Evolutionary conservation across 2,113 vertebrate genomes (phyloP), one percentile per base, ranked within the genome.

Genomic region (Speoplatyrhinus poulsoni): DNA sequence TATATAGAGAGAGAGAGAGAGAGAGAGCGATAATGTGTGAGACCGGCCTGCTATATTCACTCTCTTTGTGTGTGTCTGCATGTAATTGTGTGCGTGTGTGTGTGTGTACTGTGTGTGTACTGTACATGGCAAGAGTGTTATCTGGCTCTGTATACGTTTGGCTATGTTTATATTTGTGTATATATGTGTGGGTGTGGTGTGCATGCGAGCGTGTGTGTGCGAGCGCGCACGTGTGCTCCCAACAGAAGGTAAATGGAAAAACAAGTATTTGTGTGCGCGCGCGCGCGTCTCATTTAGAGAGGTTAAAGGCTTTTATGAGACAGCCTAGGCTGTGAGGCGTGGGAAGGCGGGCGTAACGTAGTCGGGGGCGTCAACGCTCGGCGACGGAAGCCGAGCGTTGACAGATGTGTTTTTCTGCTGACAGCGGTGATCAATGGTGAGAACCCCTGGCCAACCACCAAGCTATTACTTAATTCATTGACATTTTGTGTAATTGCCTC

Each of bases 391-490:
- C 57, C 53, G 61, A 69, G 85, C 81, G 85, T 88, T 90, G 90
- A 91, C 87, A 86, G 83, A 89, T 87, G 86, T 59, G 72, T 85
- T 80, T 86, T 91, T 83, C 79, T 87, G 89, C 89, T 91, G 91
- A 91, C 90, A 90, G 84, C 60, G 62, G 77, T 88, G 87, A 88
- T 91, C 83, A 88, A 81, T 87, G 61, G 84, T 47, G 73, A 88
- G 86, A 79, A 67, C 66, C 80, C 70, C 86, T 90, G 90, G 89
- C 88, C 82, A 65, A 74, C 66, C 86, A 91, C 89, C 89, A 90
- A 90, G 89, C 86, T 91, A 90, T 90, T 92, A 90, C 90, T 92
- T 91, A 92, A 92, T 92, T 92, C 89, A 90, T 87, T 92, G 90
- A 91, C 90, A 91, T 93, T 92, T 92, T 73, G 84, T 84, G 88